Base-by-base conservation (phyloP, 2,797 vertebrate genomes). In the Ceryle rudis region DNA sequence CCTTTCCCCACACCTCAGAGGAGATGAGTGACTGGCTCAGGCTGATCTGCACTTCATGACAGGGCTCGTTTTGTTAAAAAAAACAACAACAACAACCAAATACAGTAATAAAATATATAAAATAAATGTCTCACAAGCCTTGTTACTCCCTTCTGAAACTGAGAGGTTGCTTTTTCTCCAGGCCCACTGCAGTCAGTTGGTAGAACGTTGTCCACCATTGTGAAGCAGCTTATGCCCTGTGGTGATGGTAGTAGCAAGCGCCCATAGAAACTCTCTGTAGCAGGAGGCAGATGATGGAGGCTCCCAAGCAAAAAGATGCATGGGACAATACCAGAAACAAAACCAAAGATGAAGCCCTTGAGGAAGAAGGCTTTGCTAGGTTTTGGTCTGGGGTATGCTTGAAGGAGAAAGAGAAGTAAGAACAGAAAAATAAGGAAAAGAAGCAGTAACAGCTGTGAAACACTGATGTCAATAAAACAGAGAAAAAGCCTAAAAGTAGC, bases 191-290 rank as follows among this genome's bases (percentile, higher is more conserved):
- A 4, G 16, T 55, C 2, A 2, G n/a, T 18, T 83, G 28, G 37
- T 65, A 35, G 35, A 54, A 37, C 3, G 0, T 18, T 67, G 46
- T 29, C 21, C 25, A 7, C 11, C 14, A 3, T 11, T 41, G 13
- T 3, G 1, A 23, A 41, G 25, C 22, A 70, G 35, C n/a, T 39
- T 78, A 61, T 92, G 52, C 20, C 26, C 52, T 64, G 42, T 3
- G 6, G 23, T 31, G 33, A 31, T 57, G 22, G 42, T 29, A 52
- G 15, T 11, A 67, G 49, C 22, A 61, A 44, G 39, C 41, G 47
- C 21, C 35, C 17, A 1, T n/a, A 25, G 29, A 47, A 41, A 47
- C 31, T 47, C 51, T 62, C 37, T 60, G 37, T 46, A 33, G 15
- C n/a, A 65, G 49, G 33, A 84, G 49, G 47, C 29, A 79, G 19